Evolutionary conservation across 2,888 invertebrate genomes (phyloP).

Genomic region (Automeris io): DNA sequence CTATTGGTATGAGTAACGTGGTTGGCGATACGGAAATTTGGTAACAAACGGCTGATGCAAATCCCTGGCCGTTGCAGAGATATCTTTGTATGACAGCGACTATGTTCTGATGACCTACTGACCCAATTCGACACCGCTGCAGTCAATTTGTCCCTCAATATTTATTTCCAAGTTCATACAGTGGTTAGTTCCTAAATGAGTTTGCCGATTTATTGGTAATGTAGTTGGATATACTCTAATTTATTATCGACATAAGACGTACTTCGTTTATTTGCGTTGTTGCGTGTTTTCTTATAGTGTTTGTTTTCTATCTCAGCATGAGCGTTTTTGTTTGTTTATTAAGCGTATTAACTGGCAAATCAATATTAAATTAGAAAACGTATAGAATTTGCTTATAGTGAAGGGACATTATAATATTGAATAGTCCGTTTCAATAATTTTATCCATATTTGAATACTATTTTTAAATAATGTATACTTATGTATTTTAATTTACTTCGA

Average conservation of each 20-base stretch:
- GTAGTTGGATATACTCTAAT: conserved; percentile 11
- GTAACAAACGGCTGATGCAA: conserved; percentile 45
- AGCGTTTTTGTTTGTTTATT: conserved; percentile 18
- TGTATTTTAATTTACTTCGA: no score
- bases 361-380: no score
- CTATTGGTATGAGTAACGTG: conserved; percentile 17
- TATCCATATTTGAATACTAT: no score
- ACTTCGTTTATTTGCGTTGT: conserved; percentile 10
- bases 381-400: no score
- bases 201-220: conserved; percentile 15
- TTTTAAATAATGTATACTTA: no score
- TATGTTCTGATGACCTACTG: conserved; percentile 62
- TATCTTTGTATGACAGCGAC: conserved; percentile 66
- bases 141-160: conserved; percentile 51
- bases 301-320: conserved; percentile 15
- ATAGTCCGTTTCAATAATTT: no score
- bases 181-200: conserved; percentile 19
- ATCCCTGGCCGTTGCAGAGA: conserved; percentile 54
- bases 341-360: conserved; percentile 29
- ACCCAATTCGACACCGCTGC: conserved; percentile 69
- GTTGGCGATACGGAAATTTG: conserved; percentile 26
- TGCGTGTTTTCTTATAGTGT: conserved; percentile 16
- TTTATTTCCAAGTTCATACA: conserved; percentile 51
- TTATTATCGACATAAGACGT: conserved; percentile 14
- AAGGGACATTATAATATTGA: no score